These are phyloP conservation scores for Chironomus tentans DNA, from an alignment of 2,888 invertebrate species.

Conservation along the genomic window DNA sequence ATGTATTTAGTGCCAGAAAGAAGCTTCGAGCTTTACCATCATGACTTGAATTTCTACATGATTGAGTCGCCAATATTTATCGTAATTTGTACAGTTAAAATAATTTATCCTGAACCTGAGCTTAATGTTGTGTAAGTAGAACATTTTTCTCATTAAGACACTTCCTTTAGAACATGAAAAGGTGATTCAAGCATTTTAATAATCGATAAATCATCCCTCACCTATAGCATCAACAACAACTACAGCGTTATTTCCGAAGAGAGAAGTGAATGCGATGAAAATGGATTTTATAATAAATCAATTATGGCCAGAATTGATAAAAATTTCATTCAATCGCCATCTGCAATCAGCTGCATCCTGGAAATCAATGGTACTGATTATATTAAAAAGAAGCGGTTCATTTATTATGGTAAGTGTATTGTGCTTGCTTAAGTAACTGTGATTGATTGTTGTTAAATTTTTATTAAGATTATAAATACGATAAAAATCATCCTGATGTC, in stretches of 20 bases:
- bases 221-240: slow-evolving; percentile 1
- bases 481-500: background rate
- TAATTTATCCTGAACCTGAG: slow-evolving; percentile 16
- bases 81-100: slow-evolving; percentile 8
- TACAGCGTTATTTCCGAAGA: background rate
- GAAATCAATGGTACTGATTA: slow-evolving; percentile 21
- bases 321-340: slow-evolving; percentile 7
- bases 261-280: slow-evolving; percentile 11
- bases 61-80: background rate
- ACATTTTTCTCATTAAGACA: background rate
- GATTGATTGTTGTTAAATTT: background rate
- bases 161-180: too few species aligned
- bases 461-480: background rate
- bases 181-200: too few species aligned
- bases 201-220: background rate
- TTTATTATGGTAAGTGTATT: slow-evolving; percentile 16
- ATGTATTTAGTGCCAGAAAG: slow-evolving; percentile 9
- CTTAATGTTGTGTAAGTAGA: background rate
- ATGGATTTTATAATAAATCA: slow-evolving; percentile 25
- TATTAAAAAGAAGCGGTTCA: slow-evolving; percentile 19
- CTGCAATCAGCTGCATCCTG: slow-evolving; percentile 11
- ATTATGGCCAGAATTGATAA: slow-evolving; percentile 11
- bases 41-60: background rate
- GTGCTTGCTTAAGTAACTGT: background rate
- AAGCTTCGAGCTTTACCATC: slow-evolving; percentile 17